Base-by-base conservation (phyloP, 2,888 invertebrate species). In the Ellobium chinense region DNA sequence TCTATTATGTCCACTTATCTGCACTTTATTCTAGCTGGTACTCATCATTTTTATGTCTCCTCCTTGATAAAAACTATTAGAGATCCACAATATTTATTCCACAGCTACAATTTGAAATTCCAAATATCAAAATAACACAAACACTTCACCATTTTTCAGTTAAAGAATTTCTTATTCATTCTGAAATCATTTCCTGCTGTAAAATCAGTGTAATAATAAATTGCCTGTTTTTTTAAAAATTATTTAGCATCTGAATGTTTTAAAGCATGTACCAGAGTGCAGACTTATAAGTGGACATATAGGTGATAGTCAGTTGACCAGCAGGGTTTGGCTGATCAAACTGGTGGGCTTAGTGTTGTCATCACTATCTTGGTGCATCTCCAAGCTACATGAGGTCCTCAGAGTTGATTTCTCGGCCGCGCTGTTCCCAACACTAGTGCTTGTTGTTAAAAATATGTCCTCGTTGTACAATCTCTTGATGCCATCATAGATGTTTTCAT, bases 401-500 rank as follows among this genome's bases (percentile, higher is more conserved):
- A 85, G 69, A 24, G 79, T n/a, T 14, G 66, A 7, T 62, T 54
- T 70, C 1, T 63, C 78, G 18, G 18, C n/a, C n/a, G n/a, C 18
- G 27, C 24, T 36, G 39, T 9, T 54, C 7, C 31, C 75, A 12
- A 21, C n/a, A 31, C 36, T 60, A 18, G 37, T 54, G 37, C n/a
- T 63, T 9, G 60, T 75, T 21, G 76, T 65, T 12, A 18, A 37
- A 29, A 60, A 54, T n/a, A 29, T 78, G 39, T 82, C 81, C 29
- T 84, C 81, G 29, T 66, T 58, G 85, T 92, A 92, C 36, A 92
- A 88, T 14, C 91, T 86, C 84, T 91, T 92, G 83, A 92, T 91
- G 70, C 90, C 90, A 68, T 92, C 91, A 73, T 91, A 92, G 56
- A 92, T 87, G 75, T 91, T 89, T 65, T 90, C 90, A 34, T 82